Base-by-base conservation (phyloP, 2,888 invertebrate species). In the Scaptomyza parva region DNA sequence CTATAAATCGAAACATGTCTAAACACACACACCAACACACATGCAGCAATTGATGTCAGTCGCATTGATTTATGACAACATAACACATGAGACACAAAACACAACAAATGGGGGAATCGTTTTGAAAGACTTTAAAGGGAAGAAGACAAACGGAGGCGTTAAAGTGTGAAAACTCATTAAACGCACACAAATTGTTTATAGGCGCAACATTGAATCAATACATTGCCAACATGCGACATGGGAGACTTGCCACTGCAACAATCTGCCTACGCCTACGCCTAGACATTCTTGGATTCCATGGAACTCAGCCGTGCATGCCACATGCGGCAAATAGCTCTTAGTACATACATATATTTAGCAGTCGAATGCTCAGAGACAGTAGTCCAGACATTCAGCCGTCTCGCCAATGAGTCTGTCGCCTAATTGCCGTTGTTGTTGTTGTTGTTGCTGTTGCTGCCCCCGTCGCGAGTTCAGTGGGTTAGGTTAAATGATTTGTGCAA, bases 141-240 rank as follows among this genome's bases (percentile, higher is more conserved):
- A 51, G 50, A 58, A 52, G 40, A 61, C 37, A 52, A 37, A 61
- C 64, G 65, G 43, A 20, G 55, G 79, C 79, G 84, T 66, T 81
- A 78, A 80, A 70, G 85, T 80, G 80, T 84, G 84, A 84, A 80
- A 80, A 84, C 78, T 80, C 81, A 80, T 80, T 80, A 84, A 81
- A 84, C 41, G 75, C 73, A 63, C 78, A 76, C 80, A 80, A 80
- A 76, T 80, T 80, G 84, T 81, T 81, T 81, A 84, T 76, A 61
- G 69, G 50, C 43, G 45, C 41, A 63, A 54, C 53, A 65, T 68
- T 70, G 57, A 44, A 33, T 17, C 37, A 17, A 37, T 37, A 8
- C n/a, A n/a, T n/a, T n/a, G 35, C 9, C 20, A 53, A 41, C 43
- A 14, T 35, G 43, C 14, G 48, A 48, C 47, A 55, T 43, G 62